Conservation (phyloP, 2,888 invertebrate species). For the Drosophila tanythrix region DNA sequence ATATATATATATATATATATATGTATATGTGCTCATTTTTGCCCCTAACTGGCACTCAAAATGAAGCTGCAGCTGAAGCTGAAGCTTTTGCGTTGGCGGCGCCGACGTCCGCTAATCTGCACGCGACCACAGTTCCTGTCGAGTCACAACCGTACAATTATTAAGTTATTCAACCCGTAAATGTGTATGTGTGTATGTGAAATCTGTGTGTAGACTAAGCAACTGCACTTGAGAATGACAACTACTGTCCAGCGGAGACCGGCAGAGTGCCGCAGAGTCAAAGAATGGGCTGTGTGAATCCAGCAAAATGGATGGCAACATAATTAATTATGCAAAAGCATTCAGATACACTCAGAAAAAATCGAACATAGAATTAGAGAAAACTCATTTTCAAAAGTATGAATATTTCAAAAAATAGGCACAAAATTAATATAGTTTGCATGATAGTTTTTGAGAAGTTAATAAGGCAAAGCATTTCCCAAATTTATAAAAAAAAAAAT, state of each 20-base stretch:
- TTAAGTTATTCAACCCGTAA: slow-evolving; percentile 45
- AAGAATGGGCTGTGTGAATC: slow-evolving; percentile 60
- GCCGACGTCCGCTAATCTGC: slow-evolving; percentile 59
- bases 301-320: slow-evolving; percentile 24
- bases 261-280: slow-evolving; percentile 12
- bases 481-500: background rate
- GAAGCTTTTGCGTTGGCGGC: slow-evolving; percentile 51
- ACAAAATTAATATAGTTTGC: background rate
- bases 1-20: background rate
- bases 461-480: no score
- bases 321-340: slow-evolving; percentile 42
- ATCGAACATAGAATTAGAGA: background rate
- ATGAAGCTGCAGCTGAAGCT: slow-evolving; percentile 2
- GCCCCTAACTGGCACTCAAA: slow-evolving; percentile 15
- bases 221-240: slow-evolving; percentile 48
- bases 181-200: slow-evolving; percentile 5
- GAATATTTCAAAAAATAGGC: background rate
- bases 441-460: background rate
- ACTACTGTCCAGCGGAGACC: slow-evolving; percentile 27
- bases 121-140: slow-evolving; percentile 66
- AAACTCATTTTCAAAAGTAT: background rate
- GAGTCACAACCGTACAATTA: slow-evolving; percentile 28
- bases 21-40: slow-evolving; percentile 7
- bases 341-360: background rate
- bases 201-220: slow-evolving; percentile 4